Evolutionary conservation across 2,113 vertebrate genomes (phyloP).

Genomic region (Elephas maximus): DNA sequence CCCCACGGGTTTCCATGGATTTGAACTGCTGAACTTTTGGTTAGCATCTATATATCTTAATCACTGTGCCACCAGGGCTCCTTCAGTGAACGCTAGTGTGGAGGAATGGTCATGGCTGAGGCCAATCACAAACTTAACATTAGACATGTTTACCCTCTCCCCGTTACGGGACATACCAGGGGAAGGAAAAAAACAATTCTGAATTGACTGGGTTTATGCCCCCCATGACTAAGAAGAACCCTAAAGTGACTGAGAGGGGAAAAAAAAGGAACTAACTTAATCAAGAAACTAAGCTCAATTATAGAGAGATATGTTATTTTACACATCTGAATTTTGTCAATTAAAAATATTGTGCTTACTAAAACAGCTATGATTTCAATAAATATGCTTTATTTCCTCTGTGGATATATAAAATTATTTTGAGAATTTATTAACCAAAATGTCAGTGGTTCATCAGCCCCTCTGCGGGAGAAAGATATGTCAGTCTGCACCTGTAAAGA

Average conservation of each 20-base stretch:
- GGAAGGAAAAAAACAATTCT: neutral
- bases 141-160: neutral
- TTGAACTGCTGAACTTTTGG: too few species aligned
- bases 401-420: neutral
- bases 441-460: too few species aligned
- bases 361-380: neutral
- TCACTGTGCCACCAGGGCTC: too few species aligned
- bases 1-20: too few species aligned
- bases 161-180: neutral
- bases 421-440: neutral
- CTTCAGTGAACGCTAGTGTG: neutral
- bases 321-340: neutral
- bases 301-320: neutral
- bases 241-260: neutral
- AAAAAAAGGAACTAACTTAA: neutral
- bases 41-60: too few species aligned
- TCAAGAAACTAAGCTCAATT: neutral
- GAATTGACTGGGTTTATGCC: neutral
- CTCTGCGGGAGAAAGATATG: too few species aligned
- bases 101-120: neutral
- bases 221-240: neutral
- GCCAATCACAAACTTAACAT: neutral
- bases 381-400: slow-evolving; percentile 29
- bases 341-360: neutral
- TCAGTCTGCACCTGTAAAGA: too few species aligned